Evolutionary conservation across 2,888 invertebrate genomes (phyloP).

Genomic region (Geotrupes spiniger): DNA sequence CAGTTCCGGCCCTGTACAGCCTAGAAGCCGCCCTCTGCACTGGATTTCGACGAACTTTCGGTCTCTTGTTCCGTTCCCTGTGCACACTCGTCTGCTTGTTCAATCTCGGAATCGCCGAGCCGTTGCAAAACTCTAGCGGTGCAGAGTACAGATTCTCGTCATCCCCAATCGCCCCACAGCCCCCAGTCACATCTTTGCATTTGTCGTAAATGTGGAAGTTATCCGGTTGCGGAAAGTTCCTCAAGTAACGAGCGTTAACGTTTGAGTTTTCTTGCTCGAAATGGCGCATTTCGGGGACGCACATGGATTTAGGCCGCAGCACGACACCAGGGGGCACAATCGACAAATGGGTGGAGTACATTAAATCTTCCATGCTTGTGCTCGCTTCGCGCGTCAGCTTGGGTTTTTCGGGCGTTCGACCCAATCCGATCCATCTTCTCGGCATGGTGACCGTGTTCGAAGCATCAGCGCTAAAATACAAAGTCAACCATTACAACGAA

Average conservation of each 20-base stretch:
- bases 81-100: slow-evolving; percentile 21
- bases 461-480: slow-evolving; percentile 17
- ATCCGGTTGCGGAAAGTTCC: neutral
- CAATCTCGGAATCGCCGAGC: slow-evolving; percentile 9
- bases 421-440: slow-evolving; percentile 41
- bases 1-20: slow-evolving; percentile 61
- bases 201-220: slow-evolving; percentile 4
- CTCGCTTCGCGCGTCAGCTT: slow-evolving; percentile 51
- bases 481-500: no score
- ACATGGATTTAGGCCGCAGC: slow-evolving; percentile 51
- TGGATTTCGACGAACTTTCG: slow-evolving; percentile 57
- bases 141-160: slow-evolving; percentile 12
- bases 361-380: slow-evolving; percentile 56
- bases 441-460: slow-evolving; percentile 35
- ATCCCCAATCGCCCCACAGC: neutral
- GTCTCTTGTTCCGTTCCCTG: slow-evolving; percentile 29
- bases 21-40: slow-evolving; percentile 72
- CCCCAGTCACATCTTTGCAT: neutral
- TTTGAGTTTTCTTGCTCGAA: slow-evolving; percentile 43
- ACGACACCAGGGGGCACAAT: slow-evolving; percentile 54
- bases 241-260: slow-evolving; percentile 7
- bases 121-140: slow-evolving; percentile 16
- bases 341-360: slow-evolving; percentile 49
- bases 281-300: slow-evolving; percentile 45
- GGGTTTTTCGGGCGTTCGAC: slow-evolving; percentile 29